Percentiles rank a stretch among this genome's conserved stretches.
These are phyloP conservation scores for Caretta caretta DNA, from an alignment of 2,113 vertebrate genomes.

Conservation along the genomic window DNA sequence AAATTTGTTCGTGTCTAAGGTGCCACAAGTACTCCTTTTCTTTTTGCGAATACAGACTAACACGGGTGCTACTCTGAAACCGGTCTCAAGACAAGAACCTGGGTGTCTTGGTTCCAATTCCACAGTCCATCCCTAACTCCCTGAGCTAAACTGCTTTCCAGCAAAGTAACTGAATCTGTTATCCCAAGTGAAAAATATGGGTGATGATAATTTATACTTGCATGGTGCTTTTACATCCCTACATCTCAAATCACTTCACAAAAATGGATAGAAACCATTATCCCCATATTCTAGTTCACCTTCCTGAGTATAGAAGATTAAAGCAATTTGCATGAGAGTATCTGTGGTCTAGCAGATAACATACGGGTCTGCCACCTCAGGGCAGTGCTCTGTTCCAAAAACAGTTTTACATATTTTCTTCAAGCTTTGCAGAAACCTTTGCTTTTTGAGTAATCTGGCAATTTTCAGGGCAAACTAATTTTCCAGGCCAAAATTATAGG, in stretches of 20 bases:
- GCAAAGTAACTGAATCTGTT: too few relatives aligned
- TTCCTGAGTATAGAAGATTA: background rate
- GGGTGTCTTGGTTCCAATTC: too few relatives aligned
- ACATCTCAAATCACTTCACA: background rate
- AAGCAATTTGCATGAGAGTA: background rate
- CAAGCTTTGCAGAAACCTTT: background rate
- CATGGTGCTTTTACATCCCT: background rate
- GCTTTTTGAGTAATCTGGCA: background rate
- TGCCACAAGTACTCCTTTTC: too few relatives aligned
- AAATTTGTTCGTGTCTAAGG: too few relatives aligned
- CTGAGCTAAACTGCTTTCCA: too few relatives aligned
- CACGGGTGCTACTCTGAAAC: too few relatives aligned
- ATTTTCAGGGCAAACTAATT: background rate
- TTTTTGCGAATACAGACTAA: too few relatives aligned
- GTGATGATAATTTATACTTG: background rate
- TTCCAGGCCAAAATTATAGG: background rate
- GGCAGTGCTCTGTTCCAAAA: background rate
- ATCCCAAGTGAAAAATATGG: too few relatives aligned
- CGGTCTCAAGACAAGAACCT: too few relatives aligned
- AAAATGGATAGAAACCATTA: background rate
- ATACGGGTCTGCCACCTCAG: background rate
- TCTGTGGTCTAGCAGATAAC: background rate
- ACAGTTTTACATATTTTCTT: background rate
- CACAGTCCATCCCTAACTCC: too few relatives aligned
- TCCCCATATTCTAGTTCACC: background rate